Percentiles rank a stretch among this genome's conserved stretches.
Conservation (phyloP, 2,113 vertebrate species). For the Parus major region DNA sequence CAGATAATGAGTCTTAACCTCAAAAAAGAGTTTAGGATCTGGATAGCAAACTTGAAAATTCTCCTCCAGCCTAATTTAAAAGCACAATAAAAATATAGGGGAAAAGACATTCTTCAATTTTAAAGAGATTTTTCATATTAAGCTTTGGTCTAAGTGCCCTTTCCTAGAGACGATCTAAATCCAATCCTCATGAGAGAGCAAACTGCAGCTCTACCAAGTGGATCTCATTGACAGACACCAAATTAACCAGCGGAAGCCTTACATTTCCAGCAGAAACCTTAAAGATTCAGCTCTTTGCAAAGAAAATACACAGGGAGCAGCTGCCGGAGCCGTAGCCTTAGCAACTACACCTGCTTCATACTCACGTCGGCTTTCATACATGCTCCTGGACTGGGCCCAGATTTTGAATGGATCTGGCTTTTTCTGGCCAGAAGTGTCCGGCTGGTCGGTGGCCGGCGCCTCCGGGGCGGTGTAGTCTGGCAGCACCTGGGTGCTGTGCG, state of each 20-base stretch:
- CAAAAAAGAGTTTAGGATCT: background rate
- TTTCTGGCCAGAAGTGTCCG: conserved; percentile 88
- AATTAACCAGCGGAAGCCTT: background rate
- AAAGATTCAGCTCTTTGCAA: background rate
- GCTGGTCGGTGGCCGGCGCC: conserved; percentile 78
- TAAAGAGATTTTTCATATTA: background rate
- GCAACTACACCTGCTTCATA: conserved; percentile 71
- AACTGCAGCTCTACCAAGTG: background rate
- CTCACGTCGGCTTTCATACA: conserved; percentile 99
- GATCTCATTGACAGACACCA: background rate
- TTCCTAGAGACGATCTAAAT: background rate
- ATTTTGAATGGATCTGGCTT: conserved; percentile 99
- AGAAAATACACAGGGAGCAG: background rate
- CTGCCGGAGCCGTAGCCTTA: conserved; percentile 42
- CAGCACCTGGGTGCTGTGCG: conserved; percentile 82
- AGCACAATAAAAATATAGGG: background rate
- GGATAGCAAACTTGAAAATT: background rate
- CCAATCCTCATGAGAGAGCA: background rate
- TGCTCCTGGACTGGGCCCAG: conserved; percentile 99
- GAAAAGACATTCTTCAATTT: background rate
- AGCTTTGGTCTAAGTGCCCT: background rate
- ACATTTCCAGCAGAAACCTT: background rate
- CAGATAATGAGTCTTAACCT: background rate
- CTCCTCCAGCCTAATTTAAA: background rate
- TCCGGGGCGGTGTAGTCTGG: conserved; percentile 72